Evolutionary conservation across 2,797 vertebrate genomes (phyloP).

Genomic region (Enoplosus armatus): DNA sequence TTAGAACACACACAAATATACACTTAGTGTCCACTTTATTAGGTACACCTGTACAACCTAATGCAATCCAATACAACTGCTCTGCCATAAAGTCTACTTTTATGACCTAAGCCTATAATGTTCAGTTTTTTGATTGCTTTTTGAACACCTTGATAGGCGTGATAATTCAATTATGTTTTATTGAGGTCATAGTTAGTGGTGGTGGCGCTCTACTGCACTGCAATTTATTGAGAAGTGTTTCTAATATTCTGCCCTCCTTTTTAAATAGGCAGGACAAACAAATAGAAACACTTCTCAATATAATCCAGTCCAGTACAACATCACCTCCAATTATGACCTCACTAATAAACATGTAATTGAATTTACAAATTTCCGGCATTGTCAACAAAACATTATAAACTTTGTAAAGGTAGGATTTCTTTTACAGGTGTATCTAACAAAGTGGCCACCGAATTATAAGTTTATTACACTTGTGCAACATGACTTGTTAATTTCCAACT

Average conservation of each 20-base stretch:
- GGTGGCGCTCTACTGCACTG: no score
- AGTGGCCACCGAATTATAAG: not conserved
- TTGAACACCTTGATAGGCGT: rapidly evolving
- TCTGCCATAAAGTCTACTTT: not conserved
- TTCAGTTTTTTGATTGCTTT: not conserved
- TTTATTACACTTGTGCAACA: not conserved
- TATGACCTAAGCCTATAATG: not conserved
- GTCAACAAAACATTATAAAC: not conserved
- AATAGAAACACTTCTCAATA: not conserved
- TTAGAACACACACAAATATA: not conserved
- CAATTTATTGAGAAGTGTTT: not conserved
- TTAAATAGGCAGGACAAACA: not conserved
- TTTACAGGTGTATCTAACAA: not conserved
- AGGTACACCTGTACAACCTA: not conserved
- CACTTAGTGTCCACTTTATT: not conserved
- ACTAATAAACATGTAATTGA: not conserved
- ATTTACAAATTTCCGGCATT: not conserved
- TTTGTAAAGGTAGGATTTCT: no score
- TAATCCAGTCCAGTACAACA: not conserved
- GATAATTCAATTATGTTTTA: not conserved
- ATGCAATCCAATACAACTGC: not conserved
- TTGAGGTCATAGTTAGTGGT: not conserved
- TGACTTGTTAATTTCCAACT: not conserved
- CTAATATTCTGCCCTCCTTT: not conserved
- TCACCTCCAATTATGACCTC: not conserved